Evolutionary conservation across 2,113 vertebrate genomes (phyloP), one percentile per base, ranked within the genome.

Genomic region (Oophaga pumilio): DNA sequence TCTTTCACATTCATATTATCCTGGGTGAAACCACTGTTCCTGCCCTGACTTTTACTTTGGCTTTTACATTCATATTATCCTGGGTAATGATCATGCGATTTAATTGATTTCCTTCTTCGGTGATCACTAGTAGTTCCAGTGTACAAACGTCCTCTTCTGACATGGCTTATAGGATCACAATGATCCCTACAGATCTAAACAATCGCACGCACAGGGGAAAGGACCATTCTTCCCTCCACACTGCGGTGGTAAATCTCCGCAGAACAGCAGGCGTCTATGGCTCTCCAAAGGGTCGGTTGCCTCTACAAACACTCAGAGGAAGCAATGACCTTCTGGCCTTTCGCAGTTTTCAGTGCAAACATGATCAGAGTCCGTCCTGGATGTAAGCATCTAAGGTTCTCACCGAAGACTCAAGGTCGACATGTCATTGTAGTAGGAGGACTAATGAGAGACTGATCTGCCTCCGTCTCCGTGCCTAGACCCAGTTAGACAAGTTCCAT

Each of bases 401-500:
- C 66, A 69, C 12, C 26, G n/a, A 13, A 28, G 66, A 69, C 26
- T 22, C 1, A 3, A 60, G 56, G 28, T 43, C 49, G 22, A 22
- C 14, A 24, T 33, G 78, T 60, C 57, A 64, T n/a, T 22, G 7
- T 10, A 43, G 64, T 5, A 50, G 74, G 9, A 74, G 10, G 17
- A 15, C 17, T 43, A 8, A 15, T 53, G 20, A 81, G 33, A 33
- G 49, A 52, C 33, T n/a, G 22, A 53, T 62, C 62, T 26, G 60
- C 24, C 22, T 66, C 12, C 60, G 24, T 60, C 56, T 2, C 26
- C 2, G 13, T 28, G 68, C 9, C 60, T 22, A 9, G 24, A 84
- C 64, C 68, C 68, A 71, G 82, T 56, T 20, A 73, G 50, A 73
- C 68, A 73, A 57, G 82, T 73, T 73, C 66, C 18, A 11, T 71